phyloP scores from a whole-genome alignment of 2,113 vertebrate genomes.

The Paracanthobrama guichenoti region DNA sequence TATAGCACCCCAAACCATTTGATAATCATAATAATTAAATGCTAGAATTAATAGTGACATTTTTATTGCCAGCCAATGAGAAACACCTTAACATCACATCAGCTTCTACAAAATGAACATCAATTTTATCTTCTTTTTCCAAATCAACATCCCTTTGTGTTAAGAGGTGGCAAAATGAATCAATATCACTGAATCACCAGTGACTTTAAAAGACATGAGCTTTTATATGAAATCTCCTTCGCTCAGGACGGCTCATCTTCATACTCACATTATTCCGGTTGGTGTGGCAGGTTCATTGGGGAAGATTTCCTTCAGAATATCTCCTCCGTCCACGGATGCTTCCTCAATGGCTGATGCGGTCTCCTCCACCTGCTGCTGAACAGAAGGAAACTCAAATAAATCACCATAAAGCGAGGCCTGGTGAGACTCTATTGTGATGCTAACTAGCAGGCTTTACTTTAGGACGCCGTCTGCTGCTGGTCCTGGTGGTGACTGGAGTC shows the following conservation, averaged over 20 bases:
- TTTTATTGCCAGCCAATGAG: too few relatives aligned
- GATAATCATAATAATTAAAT: too few relatives aligned
- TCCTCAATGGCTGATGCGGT: conserved; percentile 65
- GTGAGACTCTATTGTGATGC: neutral
- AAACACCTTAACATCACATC: too few relatives aligned
- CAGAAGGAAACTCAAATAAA: neutral
- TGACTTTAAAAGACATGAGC: too few relatives aligned
- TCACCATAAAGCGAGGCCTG: neutral
- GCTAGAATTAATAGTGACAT: too few relatives aligned
- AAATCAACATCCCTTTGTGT: too few relatives aligned
- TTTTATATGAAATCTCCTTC: too few relatives aligned
- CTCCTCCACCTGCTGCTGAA: conserved; percentile 72
- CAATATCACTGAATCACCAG: too few relatives aligned
- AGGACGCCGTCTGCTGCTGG: conserved; percentile 84
- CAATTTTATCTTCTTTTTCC: too few relatives aligned
- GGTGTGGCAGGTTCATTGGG: conserved; percentile 89
- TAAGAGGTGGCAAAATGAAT: too few relatives aligned
- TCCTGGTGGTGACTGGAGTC: conserved; percentile 78
- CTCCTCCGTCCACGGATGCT: conserved; percentile 77
- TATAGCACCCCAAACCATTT: too few relatives aligned
- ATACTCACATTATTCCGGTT: conserved; percentile 89
- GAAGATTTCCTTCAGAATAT: conserved; percentile 93
- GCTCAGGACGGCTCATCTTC: neutral
- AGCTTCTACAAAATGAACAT: too few relatives aligned
- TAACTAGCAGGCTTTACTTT: conserved; percentile 76